Evolutionary conservation across 2,113 vertebrate genomes (phyloP), one percentile per base, ranked within the genome.

Genomic region (Lethenteron reissneri): DNA sequence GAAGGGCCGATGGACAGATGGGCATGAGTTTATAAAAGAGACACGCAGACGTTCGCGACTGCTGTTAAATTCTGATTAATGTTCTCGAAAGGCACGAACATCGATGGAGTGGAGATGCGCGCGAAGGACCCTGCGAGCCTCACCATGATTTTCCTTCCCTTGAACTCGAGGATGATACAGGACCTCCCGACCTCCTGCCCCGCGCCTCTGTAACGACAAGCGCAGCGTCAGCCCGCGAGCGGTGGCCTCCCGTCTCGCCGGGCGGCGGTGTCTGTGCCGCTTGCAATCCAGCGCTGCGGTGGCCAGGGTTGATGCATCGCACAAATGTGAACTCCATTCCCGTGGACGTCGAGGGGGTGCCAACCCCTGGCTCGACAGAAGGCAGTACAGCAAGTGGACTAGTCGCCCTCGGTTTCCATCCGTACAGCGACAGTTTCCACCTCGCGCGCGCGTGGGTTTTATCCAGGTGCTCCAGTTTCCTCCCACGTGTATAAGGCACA

Each of bases 91-190:
- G 41, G 41, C 41, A 41, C 41, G 41, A 41, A 41, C 41, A 41
- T 41, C 41, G 41, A 41, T 41, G 5, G 41, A 41, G 6, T 41
- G 41, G 41, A 41, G 41, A 41, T 7, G 41, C 41, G 41, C 4
- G 41, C 41, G 41, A 41, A 41, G 41, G 41, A 41, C 41, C 7
- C 6, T 68, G 9, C 25, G 64, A 69, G 58, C 58, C 76, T 80
- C 82, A 95, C 94, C 94, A 97, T 97, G 71, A 97, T 99, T 81
- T 99, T 97, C 74, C 92, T 89, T 78, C 94, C 94, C 84, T 99
- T 99, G 79, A 99, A 99, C 75, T 99, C 92, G 76, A 99, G 77
- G 76, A 97, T 96, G 74, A 99, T 95, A 74, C 92, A 96, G 76
- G 92, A 99, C 74, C 94, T 84, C 78, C 92, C 94, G 58, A 97